Conservation (phyloP, 2,113 vertebrate species). For the Ginglymostoma cirratum region DNA sequence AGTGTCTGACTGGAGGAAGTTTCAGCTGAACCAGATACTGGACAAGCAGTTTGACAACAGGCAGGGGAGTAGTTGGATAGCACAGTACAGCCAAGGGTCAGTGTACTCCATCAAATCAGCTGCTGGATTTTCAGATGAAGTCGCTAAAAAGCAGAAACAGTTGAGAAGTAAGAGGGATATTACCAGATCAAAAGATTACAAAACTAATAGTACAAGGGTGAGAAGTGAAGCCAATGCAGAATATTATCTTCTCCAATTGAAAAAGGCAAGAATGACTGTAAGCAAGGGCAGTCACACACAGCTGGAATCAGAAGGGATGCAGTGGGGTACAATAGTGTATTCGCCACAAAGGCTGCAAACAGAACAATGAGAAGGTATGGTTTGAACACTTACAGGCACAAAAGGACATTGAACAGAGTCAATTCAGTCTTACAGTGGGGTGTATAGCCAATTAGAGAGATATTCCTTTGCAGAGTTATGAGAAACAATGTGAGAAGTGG, state of each 20-base stretch:
- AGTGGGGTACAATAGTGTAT: background rate
- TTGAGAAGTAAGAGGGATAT: background rate
- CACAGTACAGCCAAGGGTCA: background rate
- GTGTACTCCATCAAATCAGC: background rate
- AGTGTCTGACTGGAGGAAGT: background rate
- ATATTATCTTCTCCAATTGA: background rate
- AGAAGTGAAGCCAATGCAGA: background rate
- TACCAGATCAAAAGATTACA: background rate
- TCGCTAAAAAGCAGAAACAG: background rate
- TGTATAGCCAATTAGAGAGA: background rate
- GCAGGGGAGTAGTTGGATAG: background rate
- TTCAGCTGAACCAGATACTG: background rate
- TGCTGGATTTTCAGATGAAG: background rate
- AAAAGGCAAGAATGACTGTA: background rate
- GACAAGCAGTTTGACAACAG: background rate
- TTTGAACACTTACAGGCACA: background rate
- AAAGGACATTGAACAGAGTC: background rate
- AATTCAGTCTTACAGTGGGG: background rate
- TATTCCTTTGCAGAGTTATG: background rate
- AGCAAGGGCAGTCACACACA: background rate
- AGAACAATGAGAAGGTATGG: background rate
- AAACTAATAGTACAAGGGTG: background rate
- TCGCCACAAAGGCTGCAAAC: background rate
- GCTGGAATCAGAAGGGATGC: background rate
- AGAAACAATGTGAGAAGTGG: background rate